Evolutionary conservation across 64 coral and sea anemone genomes (phyloP).

Genomic region (Porites lutea): DNA sequence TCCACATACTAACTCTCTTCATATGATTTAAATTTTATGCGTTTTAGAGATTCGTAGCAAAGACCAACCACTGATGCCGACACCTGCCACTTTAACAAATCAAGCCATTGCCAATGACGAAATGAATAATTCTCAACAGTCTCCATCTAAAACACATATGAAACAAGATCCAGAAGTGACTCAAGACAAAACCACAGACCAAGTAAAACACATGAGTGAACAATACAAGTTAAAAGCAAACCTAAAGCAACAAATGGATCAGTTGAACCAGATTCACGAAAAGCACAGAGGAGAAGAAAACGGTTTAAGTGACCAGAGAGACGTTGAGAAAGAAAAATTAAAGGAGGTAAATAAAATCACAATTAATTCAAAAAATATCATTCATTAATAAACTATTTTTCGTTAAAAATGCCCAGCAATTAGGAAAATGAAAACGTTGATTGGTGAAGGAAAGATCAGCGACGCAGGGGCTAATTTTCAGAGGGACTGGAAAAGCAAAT

Average conservation of each 20-base stretch:
- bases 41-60: background rate
- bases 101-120: background rate
- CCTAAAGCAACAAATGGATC: slow-evolving; percentile 7
- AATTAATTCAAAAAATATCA: too few species aligned
- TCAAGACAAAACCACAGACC: background rate
- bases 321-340: slow-evolving; percentile 19
- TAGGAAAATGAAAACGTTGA: too few species aligned
- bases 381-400: too few species aligned
- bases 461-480: too few species aligned
- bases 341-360: background rate
- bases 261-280: background rate
- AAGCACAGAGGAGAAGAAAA: background rate
- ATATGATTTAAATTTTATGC: background rate
- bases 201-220: background rate
- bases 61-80: too few species aligned
- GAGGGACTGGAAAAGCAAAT: too few species aligned
- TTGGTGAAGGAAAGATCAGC: too few species aligned
- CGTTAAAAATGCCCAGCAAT: too few species aligned
- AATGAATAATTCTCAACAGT: background rate
- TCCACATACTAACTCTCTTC: too few species aligned
- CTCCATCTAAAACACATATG: background rate
- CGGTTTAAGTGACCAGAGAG: background rate
- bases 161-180: background rate
- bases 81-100: background rate
- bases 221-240: background rate